Conservation (phyloP, 2,113 vertebrate species). For the Trogon surrucura region DNA sequence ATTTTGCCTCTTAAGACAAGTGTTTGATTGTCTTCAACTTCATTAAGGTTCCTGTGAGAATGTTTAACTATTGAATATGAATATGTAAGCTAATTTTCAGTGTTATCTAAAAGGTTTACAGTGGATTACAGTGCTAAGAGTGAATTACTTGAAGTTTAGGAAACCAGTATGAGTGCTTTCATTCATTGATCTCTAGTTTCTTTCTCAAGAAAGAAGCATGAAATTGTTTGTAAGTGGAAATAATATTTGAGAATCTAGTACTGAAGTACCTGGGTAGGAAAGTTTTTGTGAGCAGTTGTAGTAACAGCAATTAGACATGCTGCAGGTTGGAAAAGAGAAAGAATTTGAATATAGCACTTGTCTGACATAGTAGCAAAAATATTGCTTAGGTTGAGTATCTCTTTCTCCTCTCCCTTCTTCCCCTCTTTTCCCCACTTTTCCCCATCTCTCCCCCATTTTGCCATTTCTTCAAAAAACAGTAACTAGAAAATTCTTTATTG, state of each 20-base stretch:
- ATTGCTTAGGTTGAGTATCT: neutral
- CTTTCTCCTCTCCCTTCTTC: neutral
- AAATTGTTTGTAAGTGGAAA: neutral
- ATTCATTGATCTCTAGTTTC: neutral
- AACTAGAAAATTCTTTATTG: neutral
- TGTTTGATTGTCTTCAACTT: neutral
- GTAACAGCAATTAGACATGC: neutral
- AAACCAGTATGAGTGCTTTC: neutral
- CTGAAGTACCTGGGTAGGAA: neutral
- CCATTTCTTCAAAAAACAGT: neutral
- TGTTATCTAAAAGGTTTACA: neutral
- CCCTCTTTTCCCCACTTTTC: too few species aligned
- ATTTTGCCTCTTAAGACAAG: neutral
- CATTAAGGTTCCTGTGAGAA: neutral
- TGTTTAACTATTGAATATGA: neutral
- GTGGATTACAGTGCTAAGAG: neutral
- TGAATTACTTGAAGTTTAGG: neutral
- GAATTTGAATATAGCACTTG: neutral
- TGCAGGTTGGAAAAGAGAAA: neutral
- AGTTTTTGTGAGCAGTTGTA: neutral
- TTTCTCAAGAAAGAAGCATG: neutral
- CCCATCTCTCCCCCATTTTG: neutral
- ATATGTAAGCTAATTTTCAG: neutral
- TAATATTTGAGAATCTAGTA: neutral
- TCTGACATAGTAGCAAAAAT: neutral